These are phyloP conservation scores for Hyphantria cunea DNA, from an alignment of 1,140 invertebrate genomes.

Conservation along the genomic window DNA sequence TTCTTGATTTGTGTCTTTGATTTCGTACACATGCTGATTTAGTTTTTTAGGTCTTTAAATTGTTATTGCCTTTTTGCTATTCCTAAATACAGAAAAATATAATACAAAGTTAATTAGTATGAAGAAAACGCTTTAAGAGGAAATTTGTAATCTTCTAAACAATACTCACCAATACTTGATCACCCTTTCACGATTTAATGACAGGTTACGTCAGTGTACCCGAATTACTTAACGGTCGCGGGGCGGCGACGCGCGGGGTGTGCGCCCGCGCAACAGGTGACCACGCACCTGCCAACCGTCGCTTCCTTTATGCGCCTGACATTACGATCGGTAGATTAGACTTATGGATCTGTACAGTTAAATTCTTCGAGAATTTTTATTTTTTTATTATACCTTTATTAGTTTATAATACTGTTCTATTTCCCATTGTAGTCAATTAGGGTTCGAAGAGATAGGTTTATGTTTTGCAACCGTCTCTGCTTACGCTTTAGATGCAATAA, in stretches of 20 bases:
- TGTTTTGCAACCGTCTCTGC: background rate
- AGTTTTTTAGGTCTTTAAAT: too few species aligned
- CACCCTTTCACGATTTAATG: constrained; percentile 41
- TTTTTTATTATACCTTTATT: constrained; percentile 14
- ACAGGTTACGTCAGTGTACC: constrained; percentile 51
- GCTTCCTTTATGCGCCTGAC: constrained; percentile 59
- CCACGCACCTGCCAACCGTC: constrained; percentile 51
- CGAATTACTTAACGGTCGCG: constrained; percentile 46
- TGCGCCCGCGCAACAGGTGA: constrained; percentile 55
- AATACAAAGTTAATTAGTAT: too few species aligned
- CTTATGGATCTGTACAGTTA: constrained; percentile 37
- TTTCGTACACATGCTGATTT: too few species aligned
- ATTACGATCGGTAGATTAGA: constrained; percentile 66
- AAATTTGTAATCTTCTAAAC: too few species aligned
- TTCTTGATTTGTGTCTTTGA: too few species aligned
- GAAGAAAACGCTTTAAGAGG: too few species aligned
- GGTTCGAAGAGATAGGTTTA: background rate
- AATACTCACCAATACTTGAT: constrained; percentile 20
- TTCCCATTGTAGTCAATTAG: constrained; percentile 2
- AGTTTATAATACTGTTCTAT: background rate
- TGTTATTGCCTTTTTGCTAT: too few species aligned
- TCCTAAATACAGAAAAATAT: too few species aligned
- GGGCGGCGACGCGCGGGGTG: constrained; percentile 17
- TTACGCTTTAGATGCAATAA: too few species aligned
- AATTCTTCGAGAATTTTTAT: constrained; percentile 10